Conservation (phyloP, 2,888 invertebrate genomes). For the Xylota sylvarum region DNA sequence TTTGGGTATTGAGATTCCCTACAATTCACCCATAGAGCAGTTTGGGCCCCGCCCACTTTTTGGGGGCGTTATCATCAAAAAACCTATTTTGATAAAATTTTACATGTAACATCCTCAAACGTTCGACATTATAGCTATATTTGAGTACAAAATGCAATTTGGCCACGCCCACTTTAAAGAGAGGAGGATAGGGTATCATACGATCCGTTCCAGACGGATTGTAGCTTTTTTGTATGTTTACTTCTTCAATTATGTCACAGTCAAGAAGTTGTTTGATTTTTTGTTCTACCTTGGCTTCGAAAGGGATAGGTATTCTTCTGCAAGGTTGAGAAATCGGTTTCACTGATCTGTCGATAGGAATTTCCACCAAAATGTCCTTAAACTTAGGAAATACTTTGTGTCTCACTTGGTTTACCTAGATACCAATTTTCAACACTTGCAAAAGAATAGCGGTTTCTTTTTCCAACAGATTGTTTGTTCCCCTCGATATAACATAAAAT, state of each 20-base stretch:
- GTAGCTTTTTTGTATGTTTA: too few relatives aligned
- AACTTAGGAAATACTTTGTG: constrained; percentile 19
- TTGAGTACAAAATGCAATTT: too few relatives aligned
- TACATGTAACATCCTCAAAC: too few relatives aligned
- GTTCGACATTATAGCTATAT: too few relatives aligned
- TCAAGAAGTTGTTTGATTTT: constrained; percentile 27
- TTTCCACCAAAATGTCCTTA: constrained; percentile 2
- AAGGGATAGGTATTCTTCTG: constrained; percentile 32
- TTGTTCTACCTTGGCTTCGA: constrained; percentile 11
- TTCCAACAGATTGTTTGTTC: constrained; percentile 3
- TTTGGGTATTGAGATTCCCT: too few relatives aligned
- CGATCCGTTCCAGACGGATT: too few relatives aligned
- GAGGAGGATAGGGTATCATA: too few relatives aligned
- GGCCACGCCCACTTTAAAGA: too few relatives aligned
- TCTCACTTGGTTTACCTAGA: neutral
- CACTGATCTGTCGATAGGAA: constrained; percentile 24
- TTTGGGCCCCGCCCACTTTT: too few relatives aligned
- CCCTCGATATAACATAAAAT: neutral
- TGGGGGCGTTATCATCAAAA: too few relatives aligned
- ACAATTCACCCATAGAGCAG: too few relatives aligned
- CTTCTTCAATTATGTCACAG: constrained; percentile 27
- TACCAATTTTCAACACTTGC: constrained; percentile 19
- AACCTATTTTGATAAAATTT: too few relatives aligned
- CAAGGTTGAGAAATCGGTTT: constrained; percentile 28
- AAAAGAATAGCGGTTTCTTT: constrained; percentile 15